Conservation (phyloP, 2,113 vertebrate species). For the Myanophis thanlyinensis region DNA sequence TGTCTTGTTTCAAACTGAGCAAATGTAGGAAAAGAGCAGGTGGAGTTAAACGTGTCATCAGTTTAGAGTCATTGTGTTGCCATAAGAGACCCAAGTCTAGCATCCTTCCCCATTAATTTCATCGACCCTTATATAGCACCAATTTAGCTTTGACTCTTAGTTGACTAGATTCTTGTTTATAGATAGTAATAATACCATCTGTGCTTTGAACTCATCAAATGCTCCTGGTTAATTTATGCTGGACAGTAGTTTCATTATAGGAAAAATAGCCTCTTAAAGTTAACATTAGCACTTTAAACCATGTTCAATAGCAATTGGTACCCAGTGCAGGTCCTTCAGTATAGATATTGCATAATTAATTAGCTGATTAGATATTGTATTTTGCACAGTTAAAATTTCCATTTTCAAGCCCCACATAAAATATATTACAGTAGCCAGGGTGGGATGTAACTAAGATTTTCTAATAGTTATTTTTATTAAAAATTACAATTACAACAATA, state of each 20-base stretch:
- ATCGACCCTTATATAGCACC: too few species aligned
- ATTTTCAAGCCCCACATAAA: not conserved
- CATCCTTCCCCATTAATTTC: too few species aligned
- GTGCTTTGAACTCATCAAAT: too few species aligned
- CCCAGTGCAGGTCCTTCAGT: not conserved
- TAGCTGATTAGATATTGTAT: not conserved
- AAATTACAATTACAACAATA: not conserved
- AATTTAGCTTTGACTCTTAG: too few species aligned
- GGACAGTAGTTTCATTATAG: not conserved
- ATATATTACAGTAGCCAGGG: not conserved
- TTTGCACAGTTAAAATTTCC: not conserved
- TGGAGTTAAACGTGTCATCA: too few species aligned
- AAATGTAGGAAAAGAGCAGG: not conserved
- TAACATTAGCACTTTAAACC: not conserved
- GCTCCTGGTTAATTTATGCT: too few species aligned
- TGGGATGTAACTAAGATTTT: not conserved
- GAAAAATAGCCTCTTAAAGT: not conserved
- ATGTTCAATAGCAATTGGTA: not conserved
- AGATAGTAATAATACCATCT: too few species aligned
- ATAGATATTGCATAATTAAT: not conserved
- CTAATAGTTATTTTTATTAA: not conserved
- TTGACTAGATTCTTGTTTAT: too few species aligned
- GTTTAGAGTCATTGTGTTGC: too few species aligned
- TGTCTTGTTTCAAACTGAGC: not conserved
- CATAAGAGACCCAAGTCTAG: too few species aligned